phyloP scores from a whole-genome alignment of 2,113 vertebrate species.

The Gadus chalcogrammus region DNA sequence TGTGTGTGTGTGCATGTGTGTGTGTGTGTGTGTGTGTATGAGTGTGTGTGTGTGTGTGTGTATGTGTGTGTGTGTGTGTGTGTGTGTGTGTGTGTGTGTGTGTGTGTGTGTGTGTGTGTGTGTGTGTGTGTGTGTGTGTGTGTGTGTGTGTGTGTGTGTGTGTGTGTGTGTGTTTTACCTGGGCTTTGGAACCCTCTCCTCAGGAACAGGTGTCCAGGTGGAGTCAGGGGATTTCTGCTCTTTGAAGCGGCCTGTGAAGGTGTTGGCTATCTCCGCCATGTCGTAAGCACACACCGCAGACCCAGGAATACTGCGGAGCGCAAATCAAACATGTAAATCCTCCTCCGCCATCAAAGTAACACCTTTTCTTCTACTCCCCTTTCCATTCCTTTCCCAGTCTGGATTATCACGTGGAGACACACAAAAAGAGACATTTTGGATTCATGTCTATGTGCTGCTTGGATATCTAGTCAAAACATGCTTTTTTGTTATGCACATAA shows the following conservation, averaged over 20 bases:
- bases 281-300: slow-evolving; percentile 98
- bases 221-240: slow-evolving; percentile 97
- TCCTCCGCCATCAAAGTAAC: slow-evolving; percentile 42
- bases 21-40: neutral
- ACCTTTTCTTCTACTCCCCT: slow-evolving; percentile 23
- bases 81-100: neutral
- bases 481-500: too few species aligned
- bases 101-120: slow-evolving; percentile 7
- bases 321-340: slow-evolving; percentile 29
- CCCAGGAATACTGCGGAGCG: slow-evolving; percentile 86
- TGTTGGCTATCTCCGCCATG: slow-evolving; percentile 90
- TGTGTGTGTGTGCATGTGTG: slow-evolving; percentile 1
- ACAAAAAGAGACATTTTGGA: slow-evolving; percentile 18
- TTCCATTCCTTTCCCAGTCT: slow-evolving; percentile 12
- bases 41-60: slow-evolving; percentile 2
- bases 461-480: too few species aligned
- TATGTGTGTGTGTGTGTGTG: neutral
- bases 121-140: slow-evolving; percentile 9
- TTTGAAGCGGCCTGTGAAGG: slow-evolving; percentile 96
- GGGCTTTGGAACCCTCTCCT: slow-evolving; percentile 92
- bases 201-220: slow-evolving; percentile 96
- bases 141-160: neutral
- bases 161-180: slow-evolving; percentile 72
- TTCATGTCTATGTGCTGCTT: neutral
- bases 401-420: slow-evolving; percentile 35